These are phyloP conservation scores for Cheilosia urbana DNA, from an alignment of 2,888 invertebrate genomes.

Conservation along the genomic window DNA sequence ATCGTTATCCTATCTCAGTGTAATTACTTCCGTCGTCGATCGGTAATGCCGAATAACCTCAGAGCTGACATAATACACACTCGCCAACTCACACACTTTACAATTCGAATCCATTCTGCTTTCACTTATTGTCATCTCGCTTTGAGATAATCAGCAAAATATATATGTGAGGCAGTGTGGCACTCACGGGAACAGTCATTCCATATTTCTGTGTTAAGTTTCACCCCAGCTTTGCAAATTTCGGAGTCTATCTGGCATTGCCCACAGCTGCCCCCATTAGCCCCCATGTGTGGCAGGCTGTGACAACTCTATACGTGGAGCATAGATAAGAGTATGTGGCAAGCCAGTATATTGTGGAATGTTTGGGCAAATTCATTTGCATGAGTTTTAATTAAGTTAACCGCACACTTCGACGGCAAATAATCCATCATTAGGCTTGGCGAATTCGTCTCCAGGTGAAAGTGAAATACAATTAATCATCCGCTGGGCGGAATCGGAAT, in stretches of 20 bases:
- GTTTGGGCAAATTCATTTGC: constrained; percentile 43
- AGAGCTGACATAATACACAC: constrained; percentile 28
- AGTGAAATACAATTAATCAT: constrained; percentile 70
- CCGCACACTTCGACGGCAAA: constrained; percentile 43
- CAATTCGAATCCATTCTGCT: constrained; percentile 55
- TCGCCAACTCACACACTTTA: constrained; percentile 1
- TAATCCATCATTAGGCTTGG: constrained; percentile 38
- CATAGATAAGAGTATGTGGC: constrained; percentile 1
- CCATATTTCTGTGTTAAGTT: constrained; percentile 39
- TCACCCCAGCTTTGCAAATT: constrained; percentile 32
- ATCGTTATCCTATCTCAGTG: constrained; percentile 15
- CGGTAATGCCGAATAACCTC: constrained; percentile 8
- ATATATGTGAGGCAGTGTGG: constrained; percentile 11
- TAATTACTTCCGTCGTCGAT: constrained; percentile 12
- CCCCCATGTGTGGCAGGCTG: constrained; percentile 39
- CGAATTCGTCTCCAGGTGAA: constrained; percentile 54
- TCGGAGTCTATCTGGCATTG: constrained; percentile 4
- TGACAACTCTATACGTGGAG: constrained; percentile 5
- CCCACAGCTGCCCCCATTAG: constrained; percentile 34
- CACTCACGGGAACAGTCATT: constrained; percentile 51
- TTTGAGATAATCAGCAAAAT: constrained; percentile 20
- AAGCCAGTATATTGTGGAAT: constrained; percentile 12
- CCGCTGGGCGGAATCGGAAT: constrained; percentile 7
- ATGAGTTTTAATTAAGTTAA: constrained; percentile 65
- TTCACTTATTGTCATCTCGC: constrained; percentile 64